A percentile compares a stretch with the other conserved stretches of the same genome.
These are phyloP conservation scores for Pitangus sulphuratus DNA, from an alignment of 2,797 vertebrate genomes.

Conservation along the genomic window DNA sequence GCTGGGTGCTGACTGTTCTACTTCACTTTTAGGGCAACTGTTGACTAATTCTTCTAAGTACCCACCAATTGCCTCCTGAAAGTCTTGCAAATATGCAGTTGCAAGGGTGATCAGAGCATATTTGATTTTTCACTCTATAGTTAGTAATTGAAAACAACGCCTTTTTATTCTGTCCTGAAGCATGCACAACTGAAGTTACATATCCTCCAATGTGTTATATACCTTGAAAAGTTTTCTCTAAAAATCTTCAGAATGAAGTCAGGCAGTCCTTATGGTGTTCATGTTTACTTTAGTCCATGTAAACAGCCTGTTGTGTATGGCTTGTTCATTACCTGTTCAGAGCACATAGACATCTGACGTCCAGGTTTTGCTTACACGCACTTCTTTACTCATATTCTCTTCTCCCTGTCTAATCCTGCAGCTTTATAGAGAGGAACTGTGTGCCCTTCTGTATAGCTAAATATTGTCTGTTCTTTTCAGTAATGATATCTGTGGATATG, in stretches of 20 bases:
- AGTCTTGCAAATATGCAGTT: not conserved
- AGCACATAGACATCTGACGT: not conserved
- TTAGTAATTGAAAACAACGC: not conserved
- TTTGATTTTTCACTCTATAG: not conserved
- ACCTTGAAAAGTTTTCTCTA: not conserved
- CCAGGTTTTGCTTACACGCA: not conserved
- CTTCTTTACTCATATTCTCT: not conserved
- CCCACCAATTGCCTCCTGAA: not conserved
- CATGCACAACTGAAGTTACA: not conserved
- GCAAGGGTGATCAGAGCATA: not conserved
- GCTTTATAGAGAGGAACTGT: not conserved
- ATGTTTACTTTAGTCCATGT: not conserved
- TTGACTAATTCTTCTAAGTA: not conserved
- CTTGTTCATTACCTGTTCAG: not conserved
- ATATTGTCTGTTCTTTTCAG: not conserved
- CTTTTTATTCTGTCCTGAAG: not conserved
- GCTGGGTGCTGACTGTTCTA: not conserved
- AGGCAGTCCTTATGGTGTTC: not conserved
- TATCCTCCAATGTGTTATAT: not conserved
- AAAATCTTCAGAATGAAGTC: not conserved
- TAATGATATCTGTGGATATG: not conserved
- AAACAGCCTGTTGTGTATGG: not conserved
- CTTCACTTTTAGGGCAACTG: not conserved
- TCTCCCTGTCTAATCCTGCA: not conserved
- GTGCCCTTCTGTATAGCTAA: not conserved